phyloP scores from a whole-genome alignment of 2,888 invertebrate genomes.

The Sminthurinus aureus region DNA sequence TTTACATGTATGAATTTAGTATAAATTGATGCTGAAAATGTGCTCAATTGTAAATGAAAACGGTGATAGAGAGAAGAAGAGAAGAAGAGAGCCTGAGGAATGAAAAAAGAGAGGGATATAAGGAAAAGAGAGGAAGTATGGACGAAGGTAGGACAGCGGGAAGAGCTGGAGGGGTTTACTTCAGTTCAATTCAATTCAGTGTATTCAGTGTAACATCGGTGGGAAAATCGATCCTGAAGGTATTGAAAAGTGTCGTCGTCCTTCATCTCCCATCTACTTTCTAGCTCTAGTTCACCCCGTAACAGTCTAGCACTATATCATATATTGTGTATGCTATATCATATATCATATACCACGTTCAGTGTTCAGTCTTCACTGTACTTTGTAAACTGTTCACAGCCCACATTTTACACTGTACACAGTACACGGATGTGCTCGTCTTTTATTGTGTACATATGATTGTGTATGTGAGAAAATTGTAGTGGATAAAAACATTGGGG shows the following conservation, averaged over 20 bases:
- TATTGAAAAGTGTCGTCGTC: not conserved
- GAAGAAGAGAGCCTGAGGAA: not conserved
- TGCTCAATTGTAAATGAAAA: too few species aligned
- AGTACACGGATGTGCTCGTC: too few species aligned
- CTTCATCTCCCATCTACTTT: not conserved
- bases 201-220: not conserved
- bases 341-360: too few species aligned
- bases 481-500: not conserved
- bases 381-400: too few species aligned
- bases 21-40: too few species aligned
- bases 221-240: not conserved
- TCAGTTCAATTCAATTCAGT: too few species aligned
- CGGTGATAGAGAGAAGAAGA: not conserved
- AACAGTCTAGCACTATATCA: not conserved
- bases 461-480: not conserved
- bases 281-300: not conserved
- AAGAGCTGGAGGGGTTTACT: too few species aligned
- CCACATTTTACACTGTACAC: too few species aligned
- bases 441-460: too few species aligned
- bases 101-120: not conserved
- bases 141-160: not conserved
- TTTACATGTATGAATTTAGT: too few species aligned
- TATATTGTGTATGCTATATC: too few species aligned
- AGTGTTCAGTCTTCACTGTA: too few species aligned
- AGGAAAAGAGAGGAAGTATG: not conserved